A percentile compares a stretch with the other conserved stretches of the same genome.
Evolutionary conservation across 1,140 invertebrate species (phyloP).

Genomic region (Bombus turneri): DNA sequence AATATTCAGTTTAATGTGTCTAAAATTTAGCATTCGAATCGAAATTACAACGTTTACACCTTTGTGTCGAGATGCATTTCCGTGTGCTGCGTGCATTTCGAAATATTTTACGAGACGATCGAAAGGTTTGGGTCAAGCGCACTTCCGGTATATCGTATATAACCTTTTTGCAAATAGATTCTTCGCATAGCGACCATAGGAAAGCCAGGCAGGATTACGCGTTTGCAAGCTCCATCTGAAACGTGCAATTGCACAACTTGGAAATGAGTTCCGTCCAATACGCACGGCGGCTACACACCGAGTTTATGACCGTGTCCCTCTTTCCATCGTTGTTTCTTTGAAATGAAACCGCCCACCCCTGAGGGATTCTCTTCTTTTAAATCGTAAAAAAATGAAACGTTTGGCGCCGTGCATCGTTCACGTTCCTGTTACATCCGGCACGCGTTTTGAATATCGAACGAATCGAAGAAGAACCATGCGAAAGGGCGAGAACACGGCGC

Average conservation of each 20-base stretch:
- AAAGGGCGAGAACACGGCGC: too few species aligned
- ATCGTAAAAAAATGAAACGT: neutral
- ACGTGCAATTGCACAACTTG: conserved; percentile 66
- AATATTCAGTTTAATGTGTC: too few species aligned
- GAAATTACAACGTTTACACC: too few species aligned
- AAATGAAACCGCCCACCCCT: conserved; percentile 24
- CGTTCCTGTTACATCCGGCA: neutral
- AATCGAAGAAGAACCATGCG: too few species aligned
- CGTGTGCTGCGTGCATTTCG: neutral
- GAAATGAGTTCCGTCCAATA: conserved; percentile 56
- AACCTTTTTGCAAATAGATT: conserved; percentile 45
- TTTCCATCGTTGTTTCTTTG: conserved; percentile 17
- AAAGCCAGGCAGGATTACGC: conserved; percentile 40
- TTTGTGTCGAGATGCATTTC: neutral
- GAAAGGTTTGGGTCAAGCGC: conserved; percentile 14
- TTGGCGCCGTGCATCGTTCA: too few species aligned
- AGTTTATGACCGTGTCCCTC: conserved; percentile 13
- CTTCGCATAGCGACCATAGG: conserved; percentile 3
- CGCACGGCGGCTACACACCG: neutral
- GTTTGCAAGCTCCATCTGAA: conserved; percentile 50
- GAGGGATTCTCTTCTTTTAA: conserved; percentile 13
- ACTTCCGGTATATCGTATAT: neutral
- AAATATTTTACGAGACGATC: conserved; percentile 23
- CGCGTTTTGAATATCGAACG: too few species aligned
- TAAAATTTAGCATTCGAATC: too few species aligned